Evolutionary conservation across 30 jellyfish, hydroid and myxozoan species (phyloP), one percentile per base, ranked within the genome.

Genomic region (Aurelia aurita): DNA sequence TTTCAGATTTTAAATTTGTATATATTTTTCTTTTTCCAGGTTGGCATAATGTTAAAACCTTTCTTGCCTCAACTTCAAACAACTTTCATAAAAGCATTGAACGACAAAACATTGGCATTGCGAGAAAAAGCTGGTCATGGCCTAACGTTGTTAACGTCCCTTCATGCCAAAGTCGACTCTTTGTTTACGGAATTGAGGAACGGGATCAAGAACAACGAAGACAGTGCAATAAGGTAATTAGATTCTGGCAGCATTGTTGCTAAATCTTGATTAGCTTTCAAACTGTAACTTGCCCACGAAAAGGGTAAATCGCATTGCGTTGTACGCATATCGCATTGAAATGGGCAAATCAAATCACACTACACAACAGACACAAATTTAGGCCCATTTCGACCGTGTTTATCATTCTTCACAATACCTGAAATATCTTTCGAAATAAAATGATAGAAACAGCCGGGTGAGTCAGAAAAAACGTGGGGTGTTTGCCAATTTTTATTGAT

Each of bases 41-140:
- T 85, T 72, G 98, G 98, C 64, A 81, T 87, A n/a, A 74, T 81
- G 90, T 66, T 91, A 58, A 91, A 91, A 53, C 96, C 98, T 12
- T 88, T 91, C 82, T 47, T 91, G 51, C 95, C 98, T 18, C 98
- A 91, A 78, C 88, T 91, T 11, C 98, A 91, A 75, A 91, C 98
- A 21, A 91, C 98, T 31, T 91, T 91, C 73, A 74, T 91, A 23
- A 85, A 86, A 79, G 96, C 98, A 6, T 77, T 91, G 74, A 86
- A 80, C 75, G 98, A 91, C 63, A 88, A 69, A 31, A 85, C 89
- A 18, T 66, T 80, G 51, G 91, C 96, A 22, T 94, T 91, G 79
- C 90, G 98, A 21, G 88, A 85, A 7, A 85, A 86, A 34, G 98
- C 98, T 1, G 90, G 79, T 0, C 73, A 87, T 77, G 96, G 96